Base-by-base conservation (phyloP, 2,888 invertebrate genomes). In the Epicampocera succincta region DNA sequence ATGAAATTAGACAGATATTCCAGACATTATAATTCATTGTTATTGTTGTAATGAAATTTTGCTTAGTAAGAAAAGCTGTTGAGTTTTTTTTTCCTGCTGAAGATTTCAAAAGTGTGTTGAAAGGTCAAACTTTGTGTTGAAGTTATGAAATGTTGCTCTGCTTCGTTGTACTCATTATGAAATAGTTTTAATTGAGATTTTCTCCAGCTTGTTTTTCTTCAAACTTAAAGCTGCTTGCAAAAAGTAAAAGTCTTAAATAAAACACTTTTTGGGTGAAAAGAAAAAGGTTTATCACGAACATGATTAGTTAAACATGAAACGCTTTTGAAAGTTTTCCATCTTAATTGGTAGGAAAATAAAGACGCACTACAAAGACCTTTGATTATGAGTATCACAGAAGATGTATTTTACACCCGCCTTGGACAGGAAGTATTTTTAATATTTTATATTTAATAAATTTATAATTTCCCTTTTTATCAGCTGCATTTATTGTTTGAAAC, bases 111-210 rank as follows among this genome's bases (percentile, higher is more conserved):
- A 61, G 72, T 40, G 54, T 63, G 44, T 33, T 42, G 44, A 52
- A 42, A 72, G 60, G 52, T 73, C 63, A 63, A 73, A 33, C 3
- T 50, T 40, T 61, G 29, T 15, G n/a, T n/a, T 17, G 19, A n/a
- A 13, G 5, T 60, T 11, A n/a, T 15, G n/a, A 15, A 25, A 42
- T 42, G n/a, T 48, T 54, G 54, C 44, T 42, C 17, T 44, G 13
- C 19, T 33, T 52, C 13, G 2, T 56, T 56, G 15, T 19, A 11
- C 15, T 9, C 42, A 29, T 15, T 66, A 12, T 46, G 9, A 44
- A 25, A 0, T 42, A 17, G 5, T 44, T 40, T 19, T 17, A 17
- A 0, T 52, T 60, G 50, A 1, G 17, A 15, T 42, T 52, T 52
- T n/a, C n/a, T n/a, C n/a, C n/a, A n/a, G n/a, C 13, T 19, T 25